Evolutionary conservation across 2,113 vertebrate species (phyloP).

Genomic region (Phalacrocorax aristotelis): DNA sequence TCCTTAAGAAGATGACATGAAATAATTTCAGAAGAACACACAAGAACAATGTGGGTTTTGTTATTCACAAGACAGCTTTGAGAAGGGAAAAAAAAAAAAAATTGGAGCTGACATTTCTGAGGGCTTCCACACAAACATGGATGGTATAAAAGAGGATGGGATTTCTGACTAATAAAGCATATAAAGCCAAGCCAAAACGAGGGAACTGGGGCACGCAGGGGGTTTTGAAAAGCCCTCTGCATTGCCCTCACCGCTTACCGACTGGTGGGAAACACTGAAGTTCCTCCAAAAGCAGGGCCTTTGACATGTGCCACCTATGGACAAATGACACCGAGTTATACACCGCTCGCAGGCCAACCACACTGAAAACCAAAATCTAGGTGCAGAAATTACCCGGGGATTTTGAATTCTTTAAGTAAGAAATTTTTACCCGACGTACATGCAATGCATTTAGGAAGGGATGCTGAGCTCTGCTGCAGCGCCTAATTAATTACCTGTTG

Average conservation of each 20-base stretch:
- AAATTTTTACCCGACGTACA: neutral
- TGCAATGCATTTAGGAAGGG: neutral
- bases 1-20: neutral
- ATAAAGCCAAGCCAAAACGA: neutral
- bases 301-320: neutral
- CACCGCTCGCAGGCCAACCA: neutral
- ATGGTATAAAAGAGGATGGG: neutral
- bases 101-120: neutral
- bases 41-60: conserved; percentile 39
- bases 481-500: neutral
- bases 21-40: conserved; percentile 37
- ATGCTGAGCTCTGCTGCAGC: neutral
- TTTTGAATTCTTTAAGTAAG: neutral
- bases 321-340: neutral
- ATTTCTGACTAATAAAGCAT: neutral
- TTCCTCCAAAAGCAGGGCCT: neutral
- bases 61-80: conserved; percentile 6
- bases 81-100: neutral
- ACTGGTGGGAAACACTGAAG: neutral
- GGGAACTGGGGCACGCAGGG: fast-evolving
- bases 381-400: neutral
- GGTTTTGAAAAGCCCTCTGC: neutral
- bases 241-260: neutral
- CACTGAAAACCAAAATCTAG: fast-evolving
- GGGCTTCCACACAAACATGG: neutral